Percentiles rank a stretch among this genome's conserved stretches.
Conservation (phyloP, 1,140 invertebrate species). For the Lepeophtheirus salmonis region DNA sequence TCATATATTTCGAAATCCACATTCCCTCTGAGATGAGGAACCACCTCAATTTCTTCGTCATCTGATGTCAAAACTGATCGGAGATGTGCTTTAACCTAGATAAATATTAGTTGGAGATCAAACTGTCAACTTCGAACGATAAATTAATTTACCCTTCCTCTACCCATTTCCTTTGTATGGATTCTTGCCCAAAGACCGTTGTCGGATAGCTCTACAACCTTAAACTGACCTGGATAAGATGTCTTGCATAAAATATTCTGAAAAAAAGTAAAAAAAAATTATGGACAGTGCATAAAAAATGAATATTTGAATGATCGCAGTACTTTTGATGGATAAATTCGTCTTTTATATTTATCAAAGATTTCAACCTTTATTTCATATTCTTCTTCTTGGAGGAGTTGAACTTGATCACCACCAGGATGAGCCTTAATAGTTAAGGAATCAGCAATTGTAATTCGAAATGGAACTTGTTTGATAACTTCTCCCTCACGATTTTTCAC, state of each 20-base stretch:
- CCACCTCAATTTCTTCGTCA: slow-evolving; percentile 4
- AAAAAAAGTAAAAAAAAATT: not conserved
- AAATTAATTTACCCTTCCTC: not conserved
- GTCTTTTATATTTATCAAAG: not conserved
- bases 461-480: not conserved
- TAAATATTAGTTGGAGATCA: no score
- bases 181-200: slow-evolving; percentile 5
- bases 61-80: not conserved
- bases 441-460: not conserved
- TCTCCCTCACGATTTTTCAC: slow-evolving; percentile 7
- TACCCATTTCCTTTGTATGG: not conserved
- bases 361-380: slow-evolving; percentile 1
- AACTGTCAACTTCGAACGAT: no score
- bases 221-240: not conserved
- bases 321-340: slow-evolving; percentile 10
- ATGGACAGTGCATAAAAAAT: not conserved
- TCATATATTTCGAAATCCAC: slow-evolving; percentile 5
- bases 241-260: slow-evolving; percentile 11
- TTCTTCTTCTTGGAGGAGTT: not conserved
- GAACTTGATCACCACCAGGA: not conserved
- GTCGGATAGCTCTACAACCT: not conserved
- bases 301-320: not conserved
- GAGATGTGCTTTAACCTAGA: not conserved
- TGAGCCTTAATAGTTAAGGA: not conserved
- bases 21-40: not conserved